phyloP scores from a whole-genome alignment of 30 jellyfish, hydroid and myxozoan species.

The Hydractinia symbiolongicarpus region DNA sequence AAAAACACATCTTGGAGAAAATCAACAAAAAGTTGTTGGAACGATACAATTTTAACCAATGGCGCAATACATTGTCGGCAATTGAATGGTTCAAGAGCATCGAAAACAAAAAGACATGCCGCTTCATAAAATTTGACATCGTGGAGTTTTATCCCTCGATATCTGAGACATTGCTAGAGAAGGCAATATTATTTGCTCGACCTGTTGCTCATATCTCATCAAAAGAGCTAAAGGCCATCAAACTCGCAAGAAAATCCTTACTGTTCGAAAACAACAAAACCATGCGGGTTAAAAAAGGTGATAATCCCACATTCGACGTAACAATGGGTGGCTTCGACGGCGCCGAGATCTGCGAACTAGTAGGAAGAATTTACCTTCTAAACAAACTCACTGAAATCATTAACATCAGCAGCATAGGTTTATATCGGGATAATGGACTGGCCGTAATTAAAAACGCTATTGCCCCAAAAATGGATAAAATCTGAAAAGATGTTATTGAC shows the following conservation, averaged over 20 bases:
- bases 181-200: background rate
- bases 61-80: background rate
- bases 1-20: background rate
- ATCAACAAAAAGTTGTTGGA: background rate
- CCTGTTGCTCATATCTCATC: background rate
- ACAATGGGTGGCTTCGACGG: conserved; percentile 5
- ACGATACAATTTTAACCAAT: background rate
- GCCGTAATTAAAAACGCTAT: no score
- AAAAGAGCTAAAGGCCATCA: background rate
- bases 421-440: no score
- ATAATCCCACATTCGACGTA: background rate
- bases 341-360: background rate
- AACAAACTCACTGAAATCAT: no score
- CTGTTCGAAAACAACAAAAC: conserved; percentile 4
- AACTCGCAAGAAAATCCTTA: background rate
- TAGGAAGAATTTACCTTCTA: no score
- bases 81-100: background rate
- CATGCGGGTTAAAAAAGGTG: background rate
- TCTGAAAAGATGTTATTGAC: no score
- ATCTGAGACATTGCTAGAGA: background rate
- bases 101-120: background rate
- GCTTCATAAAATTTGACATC: conserved; percentile 3
- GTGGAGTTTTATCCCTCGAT: background rate
- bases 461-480: no score
- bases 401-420: no score